Evolutionary conservation across 2,888 invertebrate species (phyloP), one percentile per base, ranked within the genome.

Genomic region (Cerastoderma edule): DNA sequence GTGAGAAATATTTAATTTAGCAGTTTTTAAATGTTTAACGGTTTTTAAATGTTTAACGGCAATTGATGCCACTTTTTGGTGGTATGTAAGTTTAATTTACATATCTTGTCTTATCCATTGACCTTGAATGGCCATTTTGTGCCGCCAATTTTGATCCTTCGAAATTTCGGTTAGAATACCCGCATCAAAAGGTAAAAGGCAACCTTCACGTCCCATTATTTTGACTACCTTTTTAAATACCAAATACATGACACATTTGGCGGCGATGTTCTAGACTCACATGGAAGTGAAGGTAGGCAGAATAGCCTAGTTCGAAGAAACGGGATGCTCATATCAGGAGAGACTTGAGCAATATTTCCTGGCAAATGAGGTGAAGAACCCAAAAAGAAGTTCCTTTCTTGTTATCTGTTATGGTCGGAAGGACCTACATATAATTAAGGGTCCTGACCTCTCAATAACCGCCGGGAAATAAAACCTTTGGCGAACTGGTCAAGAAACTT

Each of bases 181-280:
- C n/a, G n/a, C n/a, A n/a, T n/a, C n/a, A n/a, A n/a, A n/a, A n/a
- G n/a, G n/a, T n/a, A n/a, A n/a, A n/a, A n/a, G n/a, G n/a, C n/a
- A n/a, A n/a, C 39, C 39, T 39, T 39, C 39, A 39, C 8, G 39
- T 39, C 10, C 39, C 16, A 16, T 10, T 39, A 39, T 39, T 39
- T 10, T 10, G 39, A 10, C 8, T 8, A 10, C 39, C 39, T 39
- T 8, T 39, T 16, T 10, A 16, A 10, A 16, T 16, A 39, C 16
- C 10, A 53, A 53, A 53, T 5, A 53, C 53, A 53, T 24, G 27
- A 53, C 53, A 53, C 27, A 53, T 53, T 53, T n/a, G 6, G 53
- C 53, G 53, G 27, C 53, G 24, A 53, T n/a, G n/a, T n/a, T n/a
- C n/a, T n/a, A n/a, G n/a, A n/a, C n/a, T n/a, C n/a, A n/a, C n/a